phyloP scores from a whole-genome alignment of 2,113 vertebrate species.

The Prochilodus magdalenae region DNA sequence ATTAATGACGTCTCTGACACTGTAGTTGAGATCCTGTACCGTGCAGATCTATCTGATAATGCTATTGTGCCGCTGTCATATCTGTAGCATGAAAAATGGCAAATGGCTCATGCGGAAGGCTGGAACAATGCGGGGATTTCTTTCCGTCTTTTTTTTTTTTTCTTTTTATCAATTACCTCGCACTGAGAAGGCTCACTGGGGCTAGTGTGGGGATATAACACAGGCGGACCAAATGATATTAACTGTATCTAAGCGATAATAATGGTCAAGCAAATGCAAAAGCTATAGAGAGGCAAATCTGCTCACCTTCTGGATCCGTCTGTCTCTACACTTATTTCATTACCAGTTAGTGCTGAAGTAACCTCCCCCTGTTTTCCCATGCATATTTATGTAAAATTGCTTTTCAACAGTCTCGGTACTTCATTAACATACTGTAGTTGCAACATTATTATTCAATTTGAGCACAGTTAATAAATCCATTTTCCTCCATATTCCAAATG shows the following conservation, averaged over 20 bases:
- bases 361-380: background rate
- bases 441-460: background rate
- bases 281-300: background rate
- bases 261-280: background rate
- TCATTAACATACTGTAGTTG: background rate
- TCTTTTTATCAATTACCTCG: background rate
- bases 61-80: constrained; percentile 37
- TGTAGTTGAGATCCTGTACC: constrained; percentile 6
- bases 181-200: background rate
- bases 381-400: background rate
- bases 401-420: background rate
- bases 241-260: background rate
- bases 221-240: background rate
- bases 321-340: background rate
- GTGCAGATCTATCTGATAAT: constrained; percentile 22
- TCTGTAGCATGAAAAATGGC: constrained; percentile 32
- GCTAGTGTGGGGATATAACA: background rate
- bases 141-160: too few relatives aligned
- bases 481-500: background rate
- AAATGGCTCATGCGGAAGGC: constrained; percentile 17
- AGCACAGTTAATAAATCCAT: background rate
- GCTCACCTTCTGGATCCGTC: background rate
- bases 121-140: constrained; percentile 6
- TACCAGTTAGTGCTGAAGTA: background rate
- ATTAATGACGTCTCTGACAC: constrained; percentile 31